Percentiles rank a stretch among this genome's conserved stretches.
These are phyloP conservation scores for Hipposideros larvatus DNA, from an alignment of 2,797 vertebrate genomes.

Conservation along the genomic window DNA sequence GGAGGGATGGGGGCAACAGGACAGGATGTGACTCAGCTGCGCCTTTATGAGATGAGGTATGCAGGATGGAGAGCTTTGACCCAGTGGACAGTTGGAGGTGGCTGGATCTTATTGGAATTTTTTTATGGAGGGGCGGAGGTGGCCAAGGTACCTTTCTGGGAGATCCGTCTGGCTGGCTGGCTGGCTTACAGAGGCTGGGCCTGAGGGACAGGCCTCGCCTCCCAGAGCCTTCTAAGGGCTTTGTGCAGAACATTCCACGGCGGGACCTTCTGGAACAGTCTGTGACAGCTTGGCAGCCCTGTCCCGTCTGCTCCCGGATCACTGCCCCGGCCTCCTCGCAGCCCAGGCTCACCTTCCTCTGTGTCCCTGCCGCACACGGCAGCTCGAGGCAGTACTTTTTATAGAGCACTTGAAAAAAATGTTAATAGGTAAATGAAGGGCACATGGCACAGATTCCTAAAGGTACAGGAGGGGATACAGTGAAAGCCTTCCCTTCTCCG, in stretches of 20 bases:
- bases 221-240: background rate
- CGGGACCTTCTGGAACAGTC: background rate
- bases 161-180: background rate
- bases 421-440: constrained; percentile 31
- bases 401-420: constrained; percentile 27
- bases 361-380: background rate
- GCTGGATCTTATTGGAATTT: background rate
- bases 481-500: background rate
- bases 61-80: background rate
- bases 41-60: rapidly evolving
- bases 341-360: background rate
- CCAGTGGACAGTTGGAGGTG: background rate
- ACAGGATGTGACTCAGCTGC: background rate
- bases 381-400: background rate
- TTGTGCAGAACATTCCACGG: constrained; percentile 12
- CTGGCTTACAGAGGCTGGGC: background rate
- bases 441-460: background rate
- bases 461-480: rapidly evolving
- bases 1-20: background rate
- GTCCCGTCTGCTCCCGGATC: rapidly evolving
- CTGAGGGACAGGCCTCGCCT: background rate
- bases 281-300: background rate
- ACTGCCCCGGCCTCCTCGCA: background rate
- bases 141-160: background rate
- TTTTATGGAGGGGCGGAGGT: background rate